Evolutionary conservation across 2,888 invertebrate species (phyloP).

Genomic region (Lissonota sp.): DNA sequence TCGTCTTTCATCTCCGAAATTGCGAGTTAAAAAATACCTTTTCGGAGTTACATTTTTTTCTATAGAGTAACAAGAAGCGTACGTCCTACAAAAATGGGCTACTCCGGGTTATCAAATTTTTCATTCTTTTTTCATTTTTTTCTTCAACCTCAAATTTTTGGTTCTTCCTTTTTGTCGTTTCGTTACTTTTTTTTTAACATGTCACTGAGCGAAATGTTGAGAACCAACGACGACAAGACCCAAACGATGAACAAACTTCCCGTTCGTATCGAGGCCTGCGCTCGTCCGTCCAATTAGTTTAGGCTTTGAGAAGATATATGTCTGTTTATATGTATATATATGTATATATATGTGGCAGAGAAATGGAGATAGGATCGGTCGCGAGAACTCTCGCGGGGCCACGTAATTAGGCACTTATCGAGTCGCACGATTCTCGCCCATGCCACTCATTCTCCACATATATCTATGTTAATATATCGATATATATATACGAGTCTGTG

Average conservation of each 20-base stretch:
- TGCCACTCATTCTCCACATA: slow-evolving; percentile 31
- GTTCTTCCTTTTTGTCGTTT: not conserved
- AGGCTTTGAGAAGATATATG: slow-evolving; percentile 62
- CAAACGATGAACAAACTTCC: slow-evolving; percentile 36
- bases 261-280: slow-evolving; percentile 61
- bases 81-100: slow-evolving; percentile 32
- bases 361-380: slow-evolving; percentile 68
- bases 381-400: slow-evolving; percentile 67
- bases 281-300: slow-evolving; percentile 78
- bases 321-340: slow-evolving; percentile 26
- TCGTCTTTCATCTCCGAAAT: slow-evolving; percentile 32
- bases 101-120: slow-evolving; percentile 12
- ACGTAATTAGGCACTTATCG: slow-evolving; percentile 80
- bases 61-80: not conserved
- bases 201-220: not conserved
- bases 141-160: not conserved
- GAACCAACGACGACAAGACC: slow-evolving; percentile 19
- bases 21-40: not conserved
- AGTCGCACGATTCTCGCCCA: slow-evolving; percentile 65
- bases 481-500: not conserved
- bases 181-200: slow-evolving; percentile 3
- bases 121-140: not conserved
- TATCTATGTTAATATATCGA: slow-evolving; percentile 3
- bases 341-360: slow-evolving; percentile 29
- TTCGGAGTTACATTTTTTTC: not conserved